Evolutionary conservation across 1,140 invertebrate species (phyloP).

Genomic region (Meloidogyne exigua): DNA sequence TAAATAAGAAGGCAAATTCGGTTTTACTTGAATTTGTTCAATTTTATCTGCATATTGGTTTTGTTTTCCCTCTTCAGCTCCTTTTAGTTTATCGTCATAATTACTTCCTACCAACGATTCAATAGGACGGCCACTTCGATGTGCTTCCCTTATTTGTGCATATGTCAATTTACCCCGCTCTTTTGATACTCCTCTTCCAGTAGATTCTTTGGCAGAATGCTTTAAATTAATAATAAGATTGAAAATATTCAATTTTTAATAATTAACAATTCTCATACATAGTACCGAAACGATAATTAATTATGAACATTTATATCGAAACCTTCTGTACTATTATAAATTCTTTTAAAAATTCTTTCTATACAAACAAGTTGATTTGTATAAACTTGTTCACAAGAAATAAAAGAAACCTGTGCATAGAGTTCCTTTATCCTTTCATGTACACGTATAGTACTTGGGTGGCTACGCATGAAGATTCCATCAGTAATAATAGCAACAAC

Average conservation of each 20-base stretch:
- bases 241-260: too few species aligned
- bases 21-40: not conserved
- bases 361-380: not conserved
- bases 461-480: not conserved
- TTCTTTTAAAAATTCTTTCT: too few species aligned
- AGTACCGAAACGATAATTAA: too few species aligned
- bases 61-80: not conserved
- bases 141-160: not conserved
- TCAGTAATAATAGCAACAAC: not conserved
- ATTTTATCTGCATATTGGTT: not conserved
- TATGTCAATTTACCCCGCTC: not conserved
- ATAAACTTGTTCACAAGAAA: not conserved
- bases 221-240: not conserved
- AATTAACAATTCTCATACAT: not conserved
- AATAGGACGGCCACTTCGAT: not conserved
- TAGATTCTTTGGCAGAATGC: not conserved
- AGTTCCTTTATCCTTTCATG: not conserved
- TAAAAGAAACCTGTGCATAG: not conserved
- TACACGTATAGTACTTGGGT: not conserved
- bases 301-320: too few species aligned
- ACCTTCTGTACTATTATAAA: too few species aligned
- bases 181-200: not conserved
- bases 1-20: not conserved
- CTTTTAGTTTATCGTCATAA: not conserved
- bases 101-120: not conserved